Base-by-base conservation (phyloP, 1,140 invertebrate genomes). In the Dendroctonus ponderosae region DNA sequence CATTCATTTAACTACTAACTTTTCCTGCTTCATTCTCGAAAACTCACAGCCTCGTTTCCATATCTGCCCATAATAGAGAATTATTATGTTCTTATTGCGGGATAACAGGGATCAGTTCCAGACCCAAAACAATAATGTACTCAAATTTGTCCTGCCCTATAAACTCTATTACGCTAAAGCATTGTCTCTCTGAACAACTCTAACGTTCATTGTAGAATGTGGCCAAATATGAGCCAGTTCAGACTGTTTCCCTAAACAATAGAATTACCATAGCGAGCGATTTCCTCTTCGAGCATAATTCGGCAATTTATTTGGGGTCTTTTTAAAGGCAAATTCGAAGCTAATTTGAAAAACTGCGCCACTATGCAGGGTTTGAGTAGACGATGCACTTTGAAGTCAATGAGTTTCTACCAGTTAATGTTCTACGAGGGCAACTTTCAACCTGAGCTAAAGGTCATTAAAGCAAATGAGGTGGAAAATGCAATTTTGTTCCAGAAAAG, bases 401-500 rank as follows among this genome's bases (percentile, higher is more conserved):
- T 46, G 43, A 46, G 2, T 46, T 46, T 46, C 8, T 46, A 12
- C 43, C 43, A 46, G 43, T 46, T 46, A 46, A 46, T 46, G 43
- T 46, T 12, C 12, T 9, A 46, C 43, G 12, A 46, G 8, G 43
- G 43, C 12, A 46, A 11, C 12, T 46, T 12, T 9, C 8, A 11
- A 9, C 12, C 43, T 46, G 8, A 46, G 43, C 43, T 9, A 46
- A 46, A 46, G 12, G 8, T 46, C 43, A 12, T 46, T 46, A 46
- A 46, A 12, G 43, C 8, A 46, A 46, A 46, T 46, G 43, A 46
- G 43, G 12, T 46, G 43, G 43, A 46, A 46, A 46, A 46, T 46
- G 26, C 1, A 1, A 26, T 26, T 26, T 26, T 26, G 26, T 26
- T 26, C 26, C 26, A 26, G 1, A 26, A 26, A 26, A 26, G 26